Evolutionary conservation across 1,140 invertebrate species (phyloP).

Genomic region (Drosophila nasuta): DNA sequence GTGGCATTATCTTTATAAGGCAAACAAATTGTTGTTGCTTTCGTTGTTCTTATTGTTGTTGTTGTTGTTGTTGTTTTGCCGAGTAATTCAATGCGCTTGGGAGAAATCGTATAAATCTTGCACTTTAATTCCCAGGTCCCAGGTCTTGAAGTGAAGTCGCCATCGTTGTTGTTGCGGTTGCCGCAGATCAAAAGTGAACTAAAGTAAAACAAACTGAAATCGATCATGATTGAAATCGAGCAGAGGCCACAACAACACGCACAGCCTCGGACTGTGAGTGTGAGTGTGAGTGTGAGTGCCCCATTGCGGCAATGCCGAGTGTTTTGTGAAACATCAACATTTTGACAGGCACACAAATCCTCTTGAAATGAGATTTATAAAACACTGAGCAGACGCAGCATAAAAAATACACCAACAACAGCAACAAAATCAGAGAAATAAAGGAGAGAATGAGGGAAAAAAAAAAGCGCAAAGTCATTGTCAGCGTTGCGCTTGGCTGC

Average conservation of each 20-base stretch:
- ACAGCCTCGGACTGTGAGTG: not conserved
- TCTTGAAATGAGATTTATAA: constrained; percentile 83
- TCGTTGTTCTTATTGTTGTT: constrained; percentile 42
- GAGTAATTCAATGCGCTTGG: constrained; percentile 72
- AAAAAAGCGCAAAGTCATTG: constrained; percentile 80
- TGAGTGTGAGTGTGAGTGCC: constrained; percentile 8
- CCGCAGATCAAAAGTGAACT: constrained; percentile 65
- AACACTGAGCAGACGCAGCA: constrained; percentile 63
- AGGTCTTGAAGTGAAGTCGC: constrained; percentile 40
- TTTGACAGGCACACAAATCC: constrained; percentile 82
- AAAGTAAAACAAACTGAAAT: constrained; percentile 75
- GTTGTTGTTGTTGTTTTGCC: constrained; percentile 52
- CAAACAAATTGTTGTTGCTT: constrained; percentile 78
- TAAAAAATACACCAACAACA: constrained; percentile 29
- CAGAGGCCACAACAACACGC: constrained; percentile 44
- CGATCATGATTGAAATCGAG: constrained; percentile 82
- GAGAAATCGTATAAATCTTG: constrained; percentile 73
- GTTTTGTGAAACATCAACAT: constrained; percentile 83
- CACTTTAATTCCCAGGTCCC: constrained; percentile 73
- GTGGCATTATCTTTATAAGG: constrained; percentile 78
- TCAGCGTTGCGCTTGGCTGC: constrained; percentile 79
- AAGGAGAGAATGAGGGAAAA: constrained; percentile 44
- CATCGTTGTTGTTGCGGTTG: not conserved
- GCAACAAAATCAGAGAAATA: constrained; percentile 28
- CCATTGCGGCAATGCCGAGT: constrained; percentile 50